These are phyloP conservation scores for Gastrophryne carolinensis DNA, from an alignment of 2,797 vertebrate genomes.

Conservation along the genomic window DNA sequence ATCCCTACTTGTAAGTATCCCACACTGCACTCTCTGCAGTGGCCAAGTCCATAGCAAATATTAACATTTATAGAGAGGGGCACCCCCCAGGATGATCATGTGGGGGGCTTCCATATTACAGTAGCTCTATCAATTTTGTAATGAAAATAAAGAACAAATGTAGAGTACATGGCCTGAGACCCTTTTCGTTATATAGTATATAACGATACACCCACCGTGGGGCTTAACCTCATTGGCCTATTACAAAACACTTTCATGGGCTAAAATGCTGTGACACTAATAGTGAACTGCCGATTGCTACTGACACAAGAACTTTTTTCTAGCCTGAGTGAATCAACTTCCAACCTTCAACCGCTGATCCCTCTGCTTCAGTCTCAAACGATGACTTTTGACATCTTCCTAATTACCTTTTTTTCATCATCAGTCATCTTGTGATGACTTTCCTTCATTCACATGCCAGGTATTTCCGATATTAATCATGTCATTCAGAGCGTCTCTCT, in stretches of 20 bases:
- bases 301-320: conserved; percentile 61
- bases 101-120: no score
- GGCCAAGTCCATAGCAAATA: no score
- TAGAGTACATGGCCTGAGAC: no score
- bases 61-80: no score
- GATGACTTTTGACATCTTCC: conserved; percentile 68
- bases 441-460: conserved; percentile 75
- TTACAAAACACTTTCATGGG: conserved; percentile 45
- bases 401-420: conserved; percentile 79
- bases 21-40: no score
- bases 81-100: no score
- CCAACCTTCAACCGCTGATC: conserved; percentile 62
- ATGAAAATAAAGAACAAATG: no score
- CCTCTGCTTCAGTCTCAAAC: conserved; percentile 68
- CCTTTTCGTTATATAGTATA: no score
- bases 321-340: conserved; percentile 58
- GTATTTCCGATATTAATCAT: conserved; percentile 83
- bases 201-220: no score
- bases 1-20: no score
- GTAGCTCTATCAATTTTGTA: no score
- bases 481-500: conserved; percentile 74
- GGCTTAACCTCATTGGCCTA: background rate
- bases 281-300: conserved; percentile 55
- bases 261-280: conserved; percentile 50
- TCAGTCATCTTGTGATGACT: conserved; percentile 73